Evolutionary conservation across 2,797 vertebrate genomes (phyloP), one percentile per base, ranked within the genome.

Genomic region (Salmo trutta): DNA sequence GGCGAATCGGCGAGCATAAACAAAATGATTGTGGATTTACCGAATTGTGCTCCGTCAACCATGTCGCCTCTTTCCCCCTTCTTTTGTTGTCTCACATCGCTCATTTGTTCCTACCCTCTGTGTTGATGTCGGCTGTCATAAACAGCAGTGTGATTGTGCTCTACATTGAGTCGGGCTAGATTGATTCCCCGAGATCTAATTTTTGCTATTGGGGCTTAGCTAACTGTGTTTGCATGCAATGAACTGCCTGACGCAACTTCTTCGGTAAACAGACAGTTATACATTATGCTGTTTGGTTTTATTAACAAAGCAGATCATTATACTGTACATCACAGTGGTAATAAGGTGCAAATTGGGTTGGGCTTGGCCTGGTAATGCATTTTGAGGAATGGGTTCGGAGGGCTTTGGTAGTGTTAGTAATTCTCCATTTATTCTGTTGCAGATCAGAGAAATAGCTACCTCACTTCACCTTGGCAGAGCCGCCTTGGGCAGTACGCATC

Each of bases 261-360:
- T 74, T 79, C 71, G 71, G 79, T 85, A 82, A 89, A 90, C 83
- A 82, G 77, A 81, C 41, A 47, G 86, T 90, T 84, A 88, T 88
- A 82, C 69, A 91, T 86, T 83, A 78, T 78, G 24, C 75, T 79
- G 74, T 88, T 91, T 84, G 86, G 83, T 89, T 86, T 91, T 90
- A 91, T 92, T 89, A 89, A 86, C 85, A 86, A 90, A 88, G 83
- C 81, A 78, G 73, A 85, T 87, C 78, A 84, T 92, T 82, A 83
- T 85, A 83, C 77, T 84, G 53, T 71, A 81, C 73, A 74, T 76
- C 84, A 85, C 14, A 88, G 86, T 84, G 79, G 75, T 86, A 91
- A 88, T 90, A 90, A 83, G 77, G 84, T 85, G 81, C 81, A 89
- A 89, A 92, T 88, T 75, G 83, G 71, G 83, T 89, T 76, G 79